Conservation (phyloP, 2,797 vertebrate genomes). For the Myotis vivesi region DNA sequence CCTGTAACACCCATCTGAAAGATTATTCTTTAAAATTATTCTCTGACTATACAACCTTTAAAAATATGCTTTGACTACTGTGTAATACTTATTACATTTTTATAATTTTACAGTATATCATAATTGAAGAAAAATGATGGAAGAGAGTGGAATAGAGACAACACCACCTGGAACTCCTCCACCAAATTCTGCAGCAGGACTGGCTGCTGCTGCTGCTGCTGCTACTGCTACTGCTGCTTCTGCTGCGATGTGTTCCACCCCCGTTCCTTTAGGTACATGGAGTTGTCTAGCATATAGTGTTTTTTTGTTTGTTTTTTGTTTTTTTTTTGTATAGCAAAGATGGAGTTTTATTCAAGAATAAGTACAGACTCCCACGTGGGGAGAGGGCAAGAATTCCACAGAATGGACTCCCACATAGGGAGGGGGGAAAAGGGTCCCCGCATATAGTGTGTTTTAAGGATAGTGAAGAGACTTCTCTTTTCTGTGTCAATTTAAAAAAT, state of each 20-base stretch:
- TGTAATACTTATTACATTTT: background rate
- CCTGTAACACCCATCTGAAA: no score
- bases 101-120: background rate
- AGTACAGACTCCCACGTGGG: no score
- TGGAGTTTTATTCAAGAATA: no score
- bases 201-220: background rate
- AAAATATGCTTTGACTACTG: background rate
- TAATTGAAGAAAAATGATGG: conserved; percentile 93
- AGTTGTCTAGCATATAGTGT: background rate
- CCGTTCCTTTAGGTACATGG: conserved; percentile 83
- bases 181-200: conserved; percentile 65
- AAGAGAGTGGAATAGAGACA: conserved; percentile 96
- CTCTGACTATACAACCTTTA: background rate
- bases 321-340: no score
- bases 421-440: background rate
- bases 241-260: conserved; percentile 40
- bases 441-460: background rate
- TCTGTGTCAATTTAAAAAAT: background rate
- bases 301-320: background rate
- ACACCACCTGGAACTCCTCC: conserved; percentile 92
- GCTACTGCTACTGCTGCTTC: background rate
- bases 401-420: no score
- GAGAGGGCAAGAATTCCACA: no score
- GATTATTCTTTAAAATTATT: background rate
- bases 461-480: background rate